These are phyloP conservation scores for Macquaria ambigua DNA, from an alignment of 2,113 vertebrate species.

Conservation along the genomic window DNA sequence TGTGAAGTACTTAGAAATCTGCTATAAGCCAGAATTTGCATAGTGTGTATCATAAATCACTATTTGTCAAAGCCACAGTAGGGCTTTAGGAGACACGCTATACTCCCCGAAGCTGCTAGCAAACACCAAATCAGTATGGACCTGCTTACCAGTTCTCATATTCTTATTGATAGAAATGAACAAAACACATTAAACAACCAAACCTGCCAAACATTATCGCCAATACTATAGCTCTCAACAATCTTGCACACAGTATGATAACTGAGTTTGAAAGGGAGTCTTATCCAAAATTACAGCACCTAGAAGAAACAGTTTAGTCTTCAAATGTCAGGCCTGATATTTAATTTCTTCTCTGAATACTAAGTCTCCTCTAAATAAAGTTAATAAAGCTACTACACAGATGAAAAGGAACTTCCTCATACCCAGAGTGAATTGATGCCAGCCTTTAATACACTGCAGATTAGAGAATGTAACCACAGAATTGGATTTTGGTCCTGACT, in stretches of 20 bases:
- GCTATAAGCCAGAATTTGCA: background rate
- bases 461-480: conserved; percentile 1
- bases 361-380: conserved; percentile 9
- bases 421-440: background rate
- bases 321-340: background rate
- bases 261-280: background rate
- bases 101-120: conserved; percentile 8
- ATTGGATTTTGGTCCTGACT: background rate
- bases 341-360: background rate
- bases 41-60: background rate
- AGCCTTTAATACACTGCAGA: background rate
- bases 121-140: background rate
- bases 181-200: background rate
- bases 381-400: background rate
- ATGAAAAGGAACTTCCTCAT: conserved; percentile 12
- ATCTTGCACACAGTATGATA: background rate
- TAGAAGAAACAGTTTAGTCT: background rate
- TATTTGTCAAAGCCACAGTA: background rate
- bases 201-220: background rate
- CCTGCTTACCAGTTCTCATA: background rate
- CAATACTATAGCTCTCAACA: background rate
- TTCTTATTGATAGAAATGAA: background rate
- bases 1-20: background rate
- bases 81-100: background rate
- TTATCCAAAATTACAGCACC: background rate